A percentile compares a stretch with the other conserved stretches of the same genome.
Conservation (phyloP, 2,888 invertebrate genomes). For the Cyclophora punctaria region DNA sequence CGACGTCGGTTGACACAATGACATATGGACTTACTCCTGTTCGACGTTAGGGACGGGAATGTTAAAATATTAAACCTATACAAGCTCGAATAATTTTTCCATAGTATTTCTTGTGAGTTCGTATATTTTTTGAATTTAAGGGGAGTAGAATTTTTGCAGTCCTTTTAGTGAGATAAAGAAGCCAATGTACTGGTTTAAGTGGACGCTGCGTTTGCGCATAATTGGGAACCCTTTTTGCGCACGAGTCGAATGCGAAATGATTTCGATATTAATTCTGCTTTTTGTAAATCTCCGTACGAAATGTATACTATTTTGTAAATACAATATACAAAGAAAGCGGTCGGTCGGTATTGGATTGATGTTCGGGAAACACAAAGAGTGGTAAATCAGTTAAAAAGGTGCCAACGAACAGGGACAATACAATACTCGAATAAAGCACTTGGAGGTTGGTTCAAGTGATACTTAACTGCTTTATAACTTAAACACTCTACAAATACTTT, state of each 20-base stretch:
- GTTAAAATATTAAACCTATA: conserved; percentile 50
- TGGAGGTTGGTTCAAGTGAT: neutral
- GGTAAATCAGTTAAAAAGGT: conserved; percentile 12
- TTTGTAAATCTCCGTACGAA: conserved; percentile 38
- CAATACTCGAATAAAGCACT: conserved; percentile 7
- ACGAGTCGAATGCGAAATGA: conserved; percentile 60
- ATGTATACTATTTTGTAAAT: conserved; percentile 37
- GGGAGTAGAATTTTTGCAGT: conserved; percentile 44
- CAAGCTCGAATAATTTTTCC: conserved; percentile 47
- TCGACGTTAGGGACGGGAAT: conserved; percentile 60
- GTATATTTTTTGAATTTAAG: conserved; percentile 37
- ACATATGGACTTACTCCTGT: conserved; percentile 63
- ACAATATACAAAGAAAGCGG: conserved; percentile 21
- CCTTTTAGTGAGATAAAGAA: conserved; percentile 47
- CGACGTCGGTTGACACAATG: conserved; percentile 59
- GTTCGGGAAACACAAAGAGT: conserved; percentile 18
- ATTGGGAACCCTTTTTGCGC: conserved; percentile 63
- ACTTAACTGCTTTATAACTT: conserved; percentile 3
- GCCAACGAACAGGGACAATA: conserved; percentile 14
- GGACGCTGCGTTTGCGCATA: conserved; percentile 64
- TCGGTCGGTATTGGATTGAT: conserved; percentile 23
- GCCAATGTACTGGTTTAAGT: conserved; percentile 55
- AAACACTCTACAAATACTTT: no score
- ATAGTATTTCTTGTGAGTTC: conserved; percentile 45
- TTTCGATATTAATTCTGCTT: conserved; percentile 53